These are phyloP conservation scores for Podarcis lilfordi DNA, from an alignment of 2,797 vertebrate genomes.

Conservation along the genomic window DNA sequence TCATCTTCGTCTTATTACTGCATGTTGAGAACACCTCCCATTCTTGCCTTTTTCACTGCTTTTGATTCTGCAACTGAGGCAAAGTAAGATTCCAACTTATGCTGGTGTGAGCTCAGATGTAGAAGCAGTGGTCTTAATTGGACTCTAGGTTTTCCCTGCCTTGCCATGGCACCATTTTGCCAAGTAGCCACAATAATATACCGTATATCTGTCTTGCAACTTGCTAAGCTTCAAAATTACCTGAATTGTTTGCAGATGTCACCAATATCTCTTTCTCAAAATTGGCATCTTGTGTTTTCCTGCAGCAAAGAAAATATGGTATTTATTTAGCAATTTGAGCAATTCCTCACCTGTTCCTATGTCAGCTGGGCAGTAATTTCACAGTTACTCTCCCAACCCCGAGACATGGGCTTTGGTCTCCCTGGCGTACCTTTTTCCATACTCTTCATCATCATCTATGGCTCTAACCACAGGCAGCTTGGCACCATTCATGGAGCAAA, in stretches of 20 bases:
- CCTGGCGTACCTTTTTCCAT: neutral
- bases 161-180: neutral
- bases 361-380: neutral
- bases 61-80: neutral
- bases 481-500: neutral
- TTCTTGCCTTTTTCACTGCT: neutral
- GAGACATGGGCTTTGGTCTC: neutral
- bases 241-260: slow-evolving; percentile 66
- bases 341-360: neutral
- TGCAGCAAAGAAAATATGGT: slow-evolving; percentile 66
- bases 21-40: neutral
- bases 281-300: slow-evolving; percentile 64
- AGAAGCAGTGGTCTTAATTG: neutral
- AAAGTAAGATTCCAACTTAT: neutral
- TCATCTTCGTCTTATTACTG: too few species aligned
- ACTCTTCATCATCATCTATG: neutral
- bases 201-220: neutral
- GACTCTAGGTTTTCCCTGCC: neutral
- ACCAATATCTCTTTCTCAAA: slow-evolving; percentile 71
- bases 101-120: neutral
- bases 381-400: neutral
- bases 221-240: slow-evolving; percentile 52
- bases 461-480: neutral
- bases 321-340: slow-evolving; percentile 37
- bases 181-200: neutral